A percentile compares a stretch with the other conserved stretches of the same genome.
Evolutionary conservation across 2,797 vertebrate species (phyloP).

Genomic region (Sparidentex hasta): DNA sequence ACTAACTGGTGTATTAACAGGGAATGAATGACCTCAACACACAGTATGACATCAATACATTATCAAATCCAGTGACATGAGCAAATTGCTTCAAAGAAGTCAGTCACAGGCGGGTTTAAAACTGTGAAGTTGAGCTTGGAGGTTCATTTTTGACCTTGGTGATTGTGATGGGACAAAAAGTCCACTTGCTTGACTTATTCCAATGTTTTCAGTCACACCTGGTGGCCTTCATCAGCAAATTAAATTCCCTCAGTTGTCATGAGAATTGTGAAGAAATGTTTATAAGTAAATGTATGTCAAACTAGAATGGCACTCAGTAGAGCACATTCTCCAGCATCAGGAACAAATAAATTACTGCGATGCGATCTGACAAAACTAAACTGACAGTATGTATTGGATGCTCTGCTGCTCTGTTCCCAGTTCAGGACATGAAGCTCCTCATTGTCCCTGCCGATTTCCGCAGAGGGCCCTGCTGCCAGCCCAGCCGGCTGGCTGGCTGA

Average conservation of each 20-base stretch:
- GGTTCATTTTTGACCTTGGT: neutral
- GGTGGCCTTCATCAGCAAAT: neutral
- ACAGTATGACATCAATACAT: no score
- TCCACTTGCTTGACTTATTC: neutral
- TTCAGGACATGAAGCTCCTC: conserved; percentile 25
- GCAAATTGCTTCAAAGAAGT: neutral
- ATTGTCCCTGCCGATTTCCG: conserved; percentile 52
- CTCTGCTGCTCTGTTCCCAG: neutral
- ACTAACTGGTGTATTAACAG: neutral
- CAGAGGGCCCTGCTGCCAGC: conserved; percentile 17
- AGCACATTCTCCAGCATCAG: conserved; percentile 1
- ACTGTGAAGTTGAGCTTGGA: neutral
- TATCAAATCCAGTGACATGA: no score
- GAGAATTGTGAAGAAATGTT: neutral
- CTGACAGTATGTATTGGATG: neutral
- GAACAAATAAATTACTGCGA: neutral
- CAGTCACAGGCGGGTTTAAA: neutral
- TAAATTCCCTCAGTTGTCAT: neutral
- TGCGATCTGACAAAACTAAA: neutral
- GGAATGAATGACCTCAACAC: neutral
- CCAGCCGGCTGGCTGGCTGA: conserved; percentile 15
- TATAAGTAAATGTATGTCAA: no score
- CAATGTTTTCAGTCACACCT: neutral
- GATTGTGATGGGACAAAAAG: neutral
- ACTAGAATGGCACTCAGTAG: no score